Evolutionary conservation across 2,797 vertebrate genomes (phyloP), one percentile per base, ranked within the genome.

Genomic region (Diglossa cyanea): DNA sequence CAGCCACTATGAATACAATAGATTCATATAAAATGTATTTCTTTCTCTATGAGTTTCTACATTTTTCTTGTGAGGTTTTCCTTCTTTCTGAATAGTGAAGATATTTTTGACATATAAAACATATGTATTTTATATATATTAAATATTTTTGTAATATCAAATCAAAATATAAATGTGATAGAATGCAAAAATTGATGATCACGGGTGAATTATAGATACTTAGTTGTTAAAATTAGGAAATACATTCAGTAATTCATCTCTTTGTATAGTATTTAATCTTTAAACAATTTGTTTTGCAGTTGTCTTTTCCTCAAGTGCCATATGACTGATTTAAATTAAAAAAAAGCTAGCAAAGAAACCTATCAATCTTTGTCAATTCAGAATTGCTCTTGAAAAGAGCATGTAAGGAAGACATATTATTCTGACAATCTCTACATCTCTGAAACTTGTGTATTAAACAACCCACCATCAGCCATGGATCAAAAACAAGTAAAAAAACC

Each of bases 311-410:
- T 88, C n/a, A 63, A 85, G 44, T 60, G 28, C 4, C 19, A 18
- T 51, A 76, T 50, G 21, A 76, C 48, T 77, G 61, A 42, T 37
- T 31, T 55, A 55, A 67, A 85, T 55, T 39, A 54, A 53, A 77
- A 62, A 63, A 67, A 61, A 44, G 1, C 3, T 55, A 37, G 11
- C 28, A 53, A 82, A 63, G 13, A 91, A 88, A 80, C 9, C 7
- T 87, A 67, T 83, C 71, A 83, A 39, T 96, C 90, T 88, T 65
- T 74, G 16, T 71, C 62, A 93, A n/a, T 89, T 94, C 74, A 83
- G 44, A 92, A 86, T 78, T 58, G 40, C 30, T 92, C 85, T 63
- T 88, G 88, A 73, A 89, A 94, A 44, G 23, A 79, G 2, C 9
- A 5, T 20, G 24, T 68, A 85, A 94, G 26, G 23, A 1, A 4